Evolutionary conservation across 2,888 invertebrate genomes (phyloP), one percentile per base, ranked within the genome.

Genomic region (Pristionchus maxplancki): DNA sequence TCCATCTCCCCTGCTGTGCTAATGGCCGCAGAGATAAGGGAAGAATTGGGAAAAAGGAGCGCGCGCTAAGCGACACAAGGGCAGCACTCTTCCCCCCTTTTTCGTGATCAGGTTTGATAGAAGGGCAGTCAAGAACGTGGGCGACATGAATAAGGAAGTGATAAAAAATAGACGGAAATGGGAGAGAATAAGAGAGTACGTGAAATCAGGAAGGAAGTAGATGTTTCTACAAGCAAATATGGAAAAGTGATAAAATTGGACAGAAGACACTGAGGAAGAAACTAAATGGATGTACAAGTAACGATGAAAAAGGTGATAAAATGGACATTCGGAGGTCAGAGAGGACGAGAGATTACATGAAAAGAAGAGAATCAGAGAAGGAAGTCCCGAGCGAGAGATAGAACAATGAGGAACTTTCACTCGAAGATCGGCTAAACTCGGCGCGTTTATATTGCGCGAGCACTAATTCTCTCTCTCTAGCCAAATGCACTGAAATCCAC

Each of bases 391-490:
- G n/a, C 58, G 6, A 24, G n/a, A 24, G 71, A 15, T 9, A 71
- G 71, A 71, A 71, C 71, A 71, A 71, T 71, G 71, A 17, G 71
- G 71, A 71, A 71, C 71, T 71, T 71, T 71, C 71, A 40, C 37
- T 71, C 1, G n/a, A 8, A 58, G 58, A 58, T 58, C 58, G 58
- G 58, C 58, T 58, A 58, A 58, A 58, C 58, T 58, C 58, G 58
- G 53, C 1, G 58, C 58, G 58, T 58, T 58, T 58, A 58, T n/a
- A 58, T 58, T 58, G 58, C 58, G 58, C n/a, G n/a, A n/a, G n/a
- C n/a, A n/a, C n/a, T 58, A 58, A 58, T 58, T 24, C 58, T 24
- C 58, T n/a, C n/a, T 1, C 58, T 24, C 58, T n/a, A 20, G 53
- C 53, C 53, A 58, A 58, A 58, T 58, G 58, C n/a, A 58, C 58